phyloP scores from a whole-genome alignment of 2,888 invertebrate genomes.

The Rhagonycha fulva region DNA sequence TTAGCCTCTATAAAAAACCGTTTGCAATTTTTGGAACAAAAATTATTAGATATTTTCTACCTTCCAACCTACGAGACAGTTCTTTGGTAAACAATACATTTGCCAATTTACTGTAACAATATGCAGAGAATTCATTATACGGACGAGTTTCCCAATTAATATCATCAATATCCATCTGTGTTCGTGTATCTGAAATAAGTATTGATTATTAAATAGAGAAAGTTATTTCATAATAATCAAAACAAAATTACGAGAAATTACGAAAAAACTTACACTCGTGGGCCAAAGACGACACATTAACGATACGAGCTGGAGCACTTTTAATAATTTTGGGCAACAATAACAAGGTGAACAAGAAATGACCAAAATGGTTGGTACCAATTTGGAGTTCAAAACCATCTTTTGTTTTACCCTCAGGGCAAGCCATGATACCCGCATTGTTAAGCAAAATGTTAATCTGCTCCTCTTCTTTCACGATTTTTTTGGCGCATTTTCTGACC shows the following conservation, averaged over 20 bases:
- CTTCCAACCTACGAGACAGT: not conserved
- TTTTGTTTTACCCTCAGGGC: slow-evolving; percentile 61
- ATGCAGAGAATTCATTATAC: not conserved
- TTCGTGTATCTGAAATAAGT: no score
- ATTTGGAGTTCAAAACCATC: slow-evolving; percentile 53
- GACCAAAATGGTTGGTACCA: slow-evolving; percentile 62
- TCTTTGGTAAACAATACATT: not conserved
- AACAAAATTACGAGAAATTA: not conserved
- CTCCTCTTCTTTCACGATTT: slow-evolving; percentile 54
- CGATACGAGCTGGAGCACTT: slow-evolving; percentile 59
- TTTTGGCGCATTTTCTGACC: slow-evolving; percentile 50
- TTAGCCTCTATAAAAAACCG: not conserved
- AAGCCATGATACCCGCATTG: slow-evolving; percentile 72
- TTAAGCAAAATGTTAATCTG: slow-evolving; percentile 68
- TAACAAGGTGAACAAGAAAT: slow-evolving; percentile 54
- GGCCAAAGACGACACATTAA: slow-evolving; percentile 54
- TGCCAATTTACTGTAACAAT: not conserved
- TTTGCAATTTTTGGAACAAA: not conserved
- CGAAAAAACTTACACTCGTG: slow-evolving; percentile 46
- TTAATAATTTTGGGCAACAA: slow-evolving; percentile 56
- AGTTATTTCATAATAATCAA: no score
- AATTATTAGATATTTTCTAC: not conserved
- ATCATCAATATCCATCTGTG: not conserved
- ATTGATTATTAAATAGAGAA: no score
- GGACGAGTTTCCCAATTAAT: not conserved